Evolutionary conservation across 2,113 vertebrate species (phyloP).

Genomic region (Silurus meridionalis): DNA sequence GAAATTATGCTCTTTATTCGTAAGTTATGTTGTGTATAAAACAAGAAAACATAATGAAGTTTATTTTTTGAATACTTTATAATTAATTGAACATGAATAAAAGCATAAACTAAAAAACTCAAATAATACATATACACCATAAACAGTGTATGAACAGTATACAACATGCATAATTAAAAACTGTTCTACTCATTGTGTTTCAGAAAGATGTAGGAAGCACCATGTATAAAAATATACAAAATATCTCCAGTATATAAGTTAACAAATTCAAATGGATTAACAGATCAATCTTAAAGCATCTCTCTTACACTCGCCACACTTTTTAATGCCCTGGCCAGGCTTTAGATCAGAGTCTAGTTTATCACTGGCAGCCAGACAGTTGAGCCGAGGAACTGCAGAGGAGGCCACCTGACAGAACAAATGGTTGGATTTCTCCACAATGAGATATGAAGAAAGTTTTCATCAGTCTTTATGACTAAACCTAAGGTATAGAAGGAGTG

Average conservation of each 20-base stretch:
- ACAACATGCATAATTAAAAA: not conserved
- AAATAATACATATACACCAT: not conserved
- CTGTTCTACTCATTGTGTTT: not conserved
- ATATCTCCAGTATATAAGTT: not conserved
- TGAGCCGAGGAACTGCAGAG: not conserved
- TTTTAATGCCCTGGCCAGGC: conserved; percentile 29
- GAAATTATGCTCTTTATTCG: not conserved
- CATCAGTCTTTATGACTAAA: conserved; percentile 23
- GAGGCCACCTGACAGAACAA: conserved; percentile 20
- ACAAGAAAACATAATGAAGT: not conserved
- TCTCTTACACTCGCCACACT: conserved; percentile 18
- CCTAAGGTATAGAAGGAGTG: not conserved
- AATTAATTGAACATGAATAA: not conserved
- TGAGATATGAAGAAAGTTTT: conserved; percentile 30
- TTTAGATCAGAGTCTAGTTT: conserved; percentile 50
- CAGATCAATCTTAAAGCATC: conserved; percentile 16
- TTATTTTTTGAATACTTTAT: not conserved
- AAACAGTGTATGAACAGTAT: not conserved
- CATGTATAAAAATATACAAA: not conserved
- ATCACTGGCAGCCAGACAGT: conserved; percentile 45
- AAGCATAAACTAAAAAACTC: not conserved
- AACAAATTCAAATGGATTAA: conserved; percentile 16
- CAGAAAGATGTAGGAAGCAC: not conserved
- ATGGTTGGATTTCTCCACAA: conserved; percentile 24
- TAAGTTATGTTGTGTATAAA: not conserved